A percentile compares a stretch with the other conserved stretches of the same genome.
phyloP scores from a whole-genome alignment of 2,797 vertebrate species.

The Nasua narica region DNA sequence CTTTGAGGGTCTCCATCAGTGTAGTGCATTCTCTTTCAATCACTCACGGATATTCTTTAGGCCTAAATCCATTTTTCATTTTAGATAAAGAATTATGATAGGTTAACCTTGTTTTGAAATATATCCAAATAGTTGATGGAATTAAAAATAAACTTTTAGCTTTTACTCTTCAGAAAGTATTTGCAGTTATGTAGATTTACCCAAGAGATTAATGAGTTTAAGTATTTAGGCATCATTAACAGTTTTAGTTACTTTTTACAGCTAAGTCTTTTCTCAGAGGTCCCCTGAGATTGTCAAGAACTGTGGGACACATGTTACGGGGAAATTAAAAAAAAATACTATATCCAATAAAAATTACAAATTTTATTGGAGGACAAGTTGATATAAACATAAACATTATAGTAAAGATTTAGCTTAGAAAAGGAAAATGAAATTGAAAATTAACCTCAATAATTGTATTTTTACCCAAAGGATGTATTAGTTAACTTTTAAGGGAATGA shows the following conservation, averaged over 20 bases:
- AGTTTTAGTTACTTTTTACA: slow-evolving; percentile 30
- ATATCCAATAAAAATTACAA: background rate
- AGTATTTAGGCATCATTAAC: slow-evolving; percentile 16
- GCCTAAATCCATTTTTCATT: background rate
- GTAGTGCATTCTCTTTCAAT: background rate
- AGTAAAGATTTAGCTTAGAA: slow-evolving; percentile 1
- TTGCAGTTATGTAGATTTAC: background rate
- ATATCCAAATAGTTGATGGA: background rate
- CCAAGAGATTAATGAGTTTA: background rate
- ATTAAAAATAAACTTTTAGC: slow-evolving; percentile 10
- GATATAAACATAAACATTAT: background rate
- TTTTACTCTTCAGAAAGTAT: background rate
- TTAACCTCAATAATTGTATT: slow-evolving; percentile 18
- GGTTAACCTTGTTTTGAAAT: slow-evolving; percentile 27
- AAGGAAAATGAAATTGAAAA: slow-evolving; percentile 20
- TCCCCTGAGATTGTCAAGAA: background rate
- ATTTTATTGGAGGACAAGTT: background rate
- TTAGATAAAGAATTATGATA: slow-evolving; percentile 3
- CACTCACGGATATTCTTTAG: background rate
- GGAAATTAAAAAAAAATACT: background rate
- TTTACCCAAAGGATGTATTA: background rate
- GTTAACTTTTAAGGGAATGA: slow-evolving; percentile 5
- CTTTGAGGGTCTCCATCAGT: background rate
- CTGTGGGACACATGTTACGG: background rate
- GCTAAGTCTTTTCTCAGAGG: background rate